Percentiles rank a stretch among this genome's conserved stretches.
Evolutionary conservation across 2,888 invertebrate genomes (phyloP).

Genomic region (Andrena trimmerana): DNA sequence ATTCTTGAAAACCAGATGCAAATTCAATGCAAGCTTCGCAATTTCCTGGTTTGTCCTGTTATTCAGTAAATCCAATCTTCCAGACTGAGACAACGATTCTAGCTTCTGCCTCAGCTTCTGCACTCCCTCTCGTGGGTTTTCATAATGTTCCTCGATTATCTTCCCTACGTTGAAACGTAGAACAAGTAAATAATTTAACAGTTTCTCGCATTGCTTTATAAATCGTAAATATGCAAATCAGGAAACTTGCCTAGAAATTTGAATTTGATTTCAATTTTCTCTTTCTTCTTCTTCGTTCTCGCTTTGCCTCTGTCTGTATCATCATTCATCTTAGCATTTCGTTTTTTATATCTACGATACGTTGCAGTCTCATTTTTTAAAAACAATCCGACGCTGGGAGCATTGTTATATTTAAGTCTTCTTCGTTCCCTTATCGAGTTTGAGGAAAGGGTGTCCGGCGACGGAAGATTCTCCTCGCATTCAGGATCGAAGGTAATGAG

Average conservation of each 20-base stretch:
- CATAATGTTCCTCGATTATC: constrained; percentile 76
- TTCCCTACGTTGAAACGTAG: constrained; percentile 71
- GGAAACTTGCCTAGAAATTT: constrained; percentile 76
- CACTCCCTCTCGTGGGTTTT: constrained; percentile 75
- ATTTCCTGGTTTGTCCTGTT: constrained; percentile 76
- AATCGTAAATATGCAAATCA: not conserved
- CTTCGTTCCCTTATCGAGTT: constrained; percentile 56
- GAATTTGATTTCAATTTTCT: constrained; percentile 79
- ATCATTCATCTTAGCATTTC: constrained; percentile 10
- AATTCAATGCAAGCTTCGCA: constrained; percentile 75
- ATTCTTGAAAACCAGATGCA: constrained; percentile 76
- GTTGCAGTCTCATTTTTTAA: not conserved
- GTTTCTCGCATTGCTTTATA: not conserved
- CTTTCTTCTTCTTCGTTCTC: constrained; percentile 62
- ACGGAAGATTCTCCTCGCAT: constrained; percentile 68
- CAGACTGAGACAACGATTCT: constrained; percentile 68
- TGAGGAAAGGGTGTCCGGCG: constrained; percentile 21
- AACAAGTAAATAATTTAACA: not conserved
- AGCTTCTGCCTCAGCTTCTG: constrained; percentile 75
- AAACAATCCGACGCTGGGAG: not conserved
- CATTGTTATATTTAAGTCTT: not conserved
- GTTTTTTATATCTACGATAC: constrained; percentile 12
- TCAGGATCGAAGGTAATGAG: constrained; percentile 70
- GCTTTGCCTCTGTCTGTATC: constrained; percentile 58
- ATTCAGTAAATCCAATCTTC: constrained; percentile 74